A percentile compares a stretch with the other conserved stretches of the same genome.
These are phyloP conservation scores for Metopolophium dirhodum DNA, from an alignment of 1,140 invertebrate species.

Conservation along the genomic window DNA sequence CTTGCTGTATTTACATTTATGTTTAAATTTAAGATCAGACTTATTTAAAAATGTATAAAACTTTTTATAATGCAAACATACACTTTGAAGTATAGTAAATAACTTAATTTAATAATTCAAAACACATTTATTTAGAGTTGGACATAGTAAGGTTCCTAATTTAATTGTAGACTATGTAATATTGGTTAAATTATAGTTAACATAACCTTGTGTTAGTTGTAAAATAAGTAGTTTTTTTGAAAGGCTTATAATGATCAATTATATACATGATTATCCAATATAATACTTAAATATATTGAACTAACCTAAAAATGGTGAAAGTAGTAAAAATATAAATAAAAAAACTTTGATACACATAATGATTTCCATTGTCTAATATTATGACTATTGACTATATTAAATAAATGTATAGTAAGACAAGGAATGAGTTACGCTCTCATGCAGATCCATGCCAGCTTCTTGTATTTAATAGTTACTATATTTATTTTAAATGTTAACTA, in stretches of 20 bases:
- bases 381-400: background rate
- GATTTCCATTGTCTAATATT: background rate
- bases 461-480: background rate
- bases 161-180: background rate
- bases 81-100: background rate
- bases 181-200: background rate
- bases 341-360: background rate
- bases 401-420: too few relatives aligned
- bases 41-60: background rate
- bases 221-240: background rate
- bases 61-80: background rate
- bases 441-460: background rate
- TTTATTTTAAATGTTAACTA: slow-evolving; percentile 59
- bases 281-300: background rate
- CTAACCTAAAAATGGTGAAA: background rate
- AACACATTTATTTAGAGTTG: background rate
- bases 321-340: background rate
- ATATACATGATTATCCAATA: background rate
- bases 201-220: background rate
- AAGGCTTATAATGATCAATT: background rate
- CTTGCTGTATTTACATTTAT: background rate
- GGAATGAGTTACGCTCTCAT: background rate
- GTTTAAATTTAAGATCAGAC: background rate
- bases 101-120: background rate
- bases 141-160: background rate